A percentile compares a stretch with the other conserved stretches of the same genome.
These are phyloP conservation scores for Pogonus chalceus DNA, from an alignment of 1,140 invertebrate species.

Conservation along the genomic window DNA sequence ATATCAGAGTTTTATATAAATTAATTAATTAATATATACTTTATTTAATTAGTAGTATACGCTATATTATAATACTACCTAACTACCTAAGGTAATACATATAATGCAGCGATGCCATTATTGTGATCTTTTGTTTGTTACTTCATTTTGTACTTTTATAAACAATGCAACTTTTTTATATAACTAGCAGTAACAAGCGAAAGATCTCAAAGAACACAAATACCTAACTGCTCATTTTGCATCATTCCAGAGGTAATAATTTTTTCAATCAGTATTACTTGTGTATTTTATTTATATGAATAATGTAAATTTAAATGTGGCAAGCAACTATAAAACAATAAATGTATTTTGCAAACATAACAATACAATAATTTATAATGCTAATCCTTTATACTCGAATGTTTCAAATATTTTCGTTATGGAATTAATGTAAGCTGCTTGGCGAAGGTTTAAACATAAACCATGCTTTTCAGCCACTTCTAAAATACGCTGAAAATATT, in stretches of 20 bases:
- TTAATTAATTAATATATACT: not conserved
- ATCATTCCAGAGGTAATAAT: too few species aligned
- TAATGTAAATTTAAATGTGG: not conserved
- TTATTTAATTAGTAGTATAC: not conserved
- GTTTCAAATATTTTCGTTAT: constrained; percentile 69
- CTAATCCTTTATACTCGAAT: constrained; percentile 16
- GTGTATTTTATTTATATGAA: constrained; percentile 4
- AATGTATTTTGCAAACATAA: constrained; percentile 12
- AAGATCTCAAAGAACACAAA: too few species aligned
- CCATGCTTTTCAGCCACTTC: constrained; percentile 57
- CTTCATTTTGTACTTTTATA: too few species aligned
- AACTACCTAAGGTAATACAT: too few species aligned
- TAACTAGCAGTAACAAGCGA: too few species aligned
- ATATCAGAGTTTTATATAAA: not conserved
- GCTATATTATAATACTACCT: not conserved
- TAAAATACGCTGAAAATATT: too few species aligned
- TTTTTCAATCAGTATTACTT: not conserved
- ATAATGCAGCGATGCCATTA: too few species aligned
- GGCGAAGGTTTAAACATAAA: constrained; percentile 68
- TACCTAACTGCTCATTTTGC: not conserved
- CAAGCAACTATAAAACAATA: constrained; percentile 2
- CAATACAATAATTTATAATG: constrained; percentile 10
- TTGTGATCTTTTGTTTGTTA: too few species aligned
- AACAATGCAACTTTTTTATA: too few species aligned
- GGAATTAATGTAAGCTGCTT: constrained; percentile 71